Evolutionary conservation across 1,140 invertebrate species (phyloP), one percentile per base, ranked within the genome.

Genomic region (Octopus sinensis): DNA sequence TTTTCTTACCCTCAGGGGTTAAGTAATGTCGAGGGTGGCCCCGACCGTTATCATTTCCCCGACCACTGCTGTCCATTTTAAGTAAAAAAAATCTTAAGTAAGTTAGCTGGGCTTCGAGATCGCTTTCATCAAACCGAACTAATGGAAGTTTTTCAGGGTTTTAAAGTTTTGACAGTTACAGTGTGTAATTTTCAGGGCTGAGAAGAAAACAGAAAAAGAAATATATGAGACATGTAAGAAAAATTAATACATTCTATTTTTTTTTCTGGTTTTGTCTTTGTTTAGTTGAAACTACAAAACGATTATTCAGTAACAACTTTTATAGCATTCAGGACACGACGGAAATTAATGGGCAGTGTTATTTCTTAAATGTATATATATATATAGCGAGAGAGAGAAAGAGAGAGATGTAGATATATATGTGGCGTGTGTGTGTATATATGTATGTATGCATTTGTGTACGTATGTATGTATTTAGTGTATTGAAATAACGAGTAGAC

Each of bases 61-160:
- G 43, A 53, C 76, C 76, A 51, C 76, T 77, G 76, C 76, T 77
- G 43, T 77, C 76, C 76, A 77, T 77, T 53, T 77, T 73, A 73
- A 73, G 7, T 73, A 73, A 73, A 23, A 23, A 13, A 13, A 23
- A 73, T n/a, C 17, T 73, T 73, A n/a, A 73, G 6, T n/a, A 73
- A 12, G 13, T 6, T n/a, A n/a, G 9, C 7, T 73, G 68, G 68
- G 68, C 17, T 23, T n/a, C 9, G 17, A 5, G 68, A 73, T 73
- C 30, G 13, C 17, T 9, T 62, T 62, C 9, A 17, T 12, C 17
- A 62, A 62, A 62, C 56, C 17, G 4, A 17, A 62, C 9, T 12
- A 12, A 62, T 73, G 30, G 17, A 12, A n/a, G 30, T 73, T 10
- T 73, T 6, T n/a, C 13, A 17, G 30, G 17, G 30, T 73, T n/a